Base-by-base conservation (phyloP, 2,797 vertebrate species). In the Arrhamphus sclerolepis region DNA sequence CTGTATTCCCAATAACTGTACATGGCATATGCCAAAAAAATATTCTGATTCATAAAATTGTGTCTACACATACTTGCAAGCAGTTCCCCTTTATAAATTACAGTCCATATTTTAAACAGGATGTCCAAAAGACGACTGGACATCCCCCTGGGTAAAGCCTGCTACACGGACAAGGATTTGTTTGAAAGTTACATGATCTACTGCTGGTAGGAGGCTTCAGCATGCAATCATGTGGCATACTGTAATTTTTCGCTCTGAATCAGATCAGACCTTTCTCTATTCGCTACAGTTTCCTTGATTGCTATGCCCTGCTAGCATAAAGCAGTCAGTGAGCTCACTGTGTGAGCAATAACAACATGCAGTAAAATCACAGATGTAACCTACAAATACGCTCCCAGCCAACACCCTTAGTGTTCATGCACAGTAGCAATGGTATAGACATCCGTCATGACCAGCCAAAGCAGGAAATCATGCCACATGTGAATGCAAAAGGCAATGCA, bases 301-400 rank as follows among this genome's bases (percentile, higher is more conserved):
- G 67, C 72, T 67, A 52, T 62, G 62, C 55, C 63, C 66, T 68
- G 69, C 82, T 76, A 73, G 66, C 0, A 13, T 65, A 75, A 65
- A 80, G 66, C 82, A 82, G 76, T 81, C 63, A 69, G 79, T 67
- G 70, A 70, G 73, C 55, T 71, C 70, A 78, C 82, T 85, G 82
- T 84, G 79, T 56, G 66, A 80, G 71, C 53, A 72, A 86, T 79
- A 87, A 88, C 67, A 74, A 78, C 70, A 72, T 72, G 75, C 80
- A 73, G 66, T 75, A 56, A 69, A 74, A 54, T 70, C 73, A 39
- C 76, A 80, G 76, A 77, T 84, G 77, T 75, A 85, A 68, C 66
- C 22, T 57, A 17, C 55, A 46, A 66, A 68, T 66, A 50, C 14
- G 34, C 44, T 31, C 57, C 6, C 46, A 56, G 40, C 53, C 55